Conservation (phyloP, 2,888 invertebrate species). For the Agrochola lychnidis region DNA sequence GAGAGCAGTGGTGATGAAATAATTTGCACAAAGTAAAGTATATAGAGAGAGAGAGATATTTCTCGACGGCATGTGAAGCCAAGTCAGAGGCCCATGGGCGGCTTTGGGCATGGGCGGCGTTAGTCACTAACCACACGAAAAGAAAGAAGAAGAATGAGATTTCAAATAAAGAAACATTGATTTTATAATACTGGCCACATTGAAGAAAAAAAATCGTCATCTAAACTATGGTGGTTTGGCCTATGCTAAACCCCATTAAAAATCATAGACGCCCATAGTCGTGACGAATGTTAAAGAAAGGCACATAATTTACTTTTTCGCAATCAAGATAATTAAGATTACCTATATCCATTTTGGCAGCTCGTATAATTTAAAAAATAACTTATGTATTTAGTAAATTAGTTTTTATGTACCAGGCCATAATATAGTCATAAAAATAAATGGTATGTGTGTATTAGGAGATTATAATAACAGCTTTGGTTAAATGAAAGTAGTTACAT, state of each 20-base stretch:
- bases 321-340: constrained; percentile 35
- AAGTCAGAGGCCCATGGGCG: too few relatives aligned
- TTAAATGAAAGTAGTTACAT: constrained; percentile 19
- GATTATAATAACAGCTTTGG: constrained; percentile 13
- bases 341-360: constrained; percentile 48
- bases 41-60: too few relatives aligned
- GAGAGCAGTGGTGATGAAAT: too few relatives aligned
- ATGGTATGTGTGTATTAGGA: constrained; percentile 36
- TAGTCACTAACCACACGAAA: too few relatives aligned
- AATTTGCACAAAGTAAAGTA: too few relatives aligned
- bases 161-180: background rate
- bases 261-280: constrained; percentile 40
- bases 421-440: constrained; percentile 49
- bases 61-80: too few relatives aligned
- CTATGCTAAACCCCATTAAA: constrained; percentile 18
- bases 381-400: constrained; percentile 38
- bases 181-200: constrained; percentile 2
- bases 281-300: constrained; percentile 42
- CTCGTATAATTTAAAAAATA: constrained; percentile 36
- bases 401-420: constrained; percentile 20
- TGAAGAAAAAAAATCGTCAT: constrained; percentile 2
- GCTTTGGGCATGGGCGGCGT: too few relatives aligned
- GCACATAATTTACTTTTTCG: constrained; percentile 34
- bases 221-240: constrained; percentile 13
- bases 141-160: background rate